phyloP scores from a whole-genome alignment of 1,140 invertebrate genomes.

The Papilio machaon region DNA sequence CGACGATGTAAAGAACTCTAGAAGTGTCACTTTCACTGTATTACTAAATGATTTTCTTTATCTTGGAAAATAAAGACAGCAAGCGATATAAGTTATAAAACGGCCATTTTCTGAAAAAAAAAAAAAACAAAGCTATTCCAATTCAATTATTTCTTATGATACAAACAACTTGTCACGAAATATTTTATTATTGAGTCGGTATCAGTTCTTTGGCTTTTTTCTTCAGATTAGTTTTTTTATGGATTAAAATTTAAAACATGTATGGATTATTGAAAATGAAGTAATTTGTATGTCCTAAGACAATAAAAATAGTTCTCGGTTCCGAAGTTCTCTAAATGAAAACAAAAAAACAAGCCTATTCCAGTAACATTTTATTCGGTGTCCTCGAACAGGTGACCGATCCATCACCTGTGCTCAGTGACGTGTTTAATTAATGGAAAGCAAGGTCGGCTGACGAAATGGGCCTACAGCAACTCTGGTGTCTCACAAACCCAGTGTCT shows the following conservation, averaged over 20 bases:
- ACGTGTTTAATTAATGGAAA: constrained; percentile 74
- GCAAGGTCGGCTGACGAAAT: constrained; percentile 75
- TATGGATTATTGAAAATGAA: no score
- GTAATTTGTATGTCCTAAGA: no score
- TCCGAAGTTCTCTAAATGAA: background rate
- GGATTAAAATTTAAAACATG: no score
- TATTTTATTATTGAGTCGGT: no score
- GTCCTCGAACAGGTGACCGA: constrained; percentile 68
- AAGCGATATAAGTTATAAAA: background rate
- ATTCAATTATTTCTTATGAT: no score
- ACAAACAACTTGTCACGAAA: no score
- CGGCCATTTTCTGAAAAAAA: no score
- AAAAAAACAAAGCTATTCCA: no score
- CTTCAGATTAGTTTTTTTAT: no score
- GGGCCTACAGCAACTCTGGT: constrained; percentile 64
- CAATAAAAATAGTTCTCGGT: no score
- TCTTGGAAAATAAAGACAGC: background rate
- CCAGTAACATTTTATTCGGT: background rate
- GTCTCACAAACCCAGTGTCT: constrained; percentile 60
- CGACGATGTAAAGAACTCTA: constrained; percentile 51
- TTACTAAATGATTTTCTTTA: background rate
- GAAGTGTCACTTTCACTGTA: constrained; percentile 31
- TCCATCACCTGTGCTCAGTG: constrained; percentile 73
- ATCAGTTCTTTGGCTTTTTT: no score
- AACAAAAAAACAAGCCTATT: constrained; percentile 1